Percentiles rank a stretch among this genome's conserved stretches.
Evolutionary conservation across 2,113 vertebrate species (phyloP).

Genomic region (Elachura formosa): DNA sequence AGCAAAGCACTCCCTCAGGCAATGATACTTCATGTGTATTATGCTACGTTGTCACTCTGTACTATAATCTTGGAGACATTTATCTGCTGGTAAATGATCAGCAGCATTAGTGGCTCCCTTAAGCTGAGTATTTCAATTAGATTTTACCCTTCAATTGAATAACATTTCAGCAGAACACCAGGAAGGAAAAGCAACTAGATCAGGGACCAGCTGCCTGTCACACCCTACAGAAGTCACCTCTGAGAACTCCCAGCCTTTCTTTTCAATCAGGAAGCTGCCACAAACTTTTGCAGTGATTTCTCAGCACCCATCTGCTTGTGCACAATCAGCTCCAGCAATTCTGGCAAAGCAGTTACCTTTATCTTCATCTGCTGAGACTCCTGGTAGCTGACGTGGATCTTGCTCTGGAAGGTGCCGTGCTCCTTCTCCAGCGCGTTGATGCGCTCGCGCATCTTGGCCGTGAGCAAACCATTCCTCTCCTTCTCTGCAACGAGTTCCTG

Average conservation of each 20-base stretch:
- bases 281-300: not conserved
- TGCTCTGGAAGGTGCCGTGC: slow-evolving; percentile 84
- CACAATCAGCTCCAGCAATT: not conserved
- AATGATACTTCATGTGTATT: not conserved
- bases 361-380: slow-evolving; percentile 90
- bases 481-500: slow-evolving; percentile 93
- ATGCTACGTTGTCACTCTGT: not conserved
- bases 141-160: not conserved
- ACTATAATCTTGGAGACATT: not conserved
- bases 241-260: not conserved
- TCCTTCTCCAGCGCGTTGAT: slow-evolving; percentile 88
- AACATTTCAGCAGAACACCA: not conserved
- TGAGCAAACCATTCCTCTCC: slow-evolving; percentile 82
- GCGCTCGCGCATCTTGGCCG: slow-evolving; percentile 86
- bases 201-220: not conserved
- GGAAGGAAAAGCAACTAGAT: not conserved
- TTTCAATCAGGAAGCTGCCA: not conserved
- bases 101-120: not conserved
- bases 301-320: not conserved
- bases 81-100: not conserved
- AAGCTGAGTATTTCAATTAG: not conserved
- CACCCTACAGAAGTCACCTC: not conserved
- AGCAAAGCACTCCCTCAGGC: not conserved
- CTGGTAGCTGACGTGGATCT: slow-evolving; percentile 88
- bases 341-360: slow-evolving; percentile 73